Conservation (phyloP, 2,888 invertebrate genomes). For the Lithophane ornitopus region DNA sequence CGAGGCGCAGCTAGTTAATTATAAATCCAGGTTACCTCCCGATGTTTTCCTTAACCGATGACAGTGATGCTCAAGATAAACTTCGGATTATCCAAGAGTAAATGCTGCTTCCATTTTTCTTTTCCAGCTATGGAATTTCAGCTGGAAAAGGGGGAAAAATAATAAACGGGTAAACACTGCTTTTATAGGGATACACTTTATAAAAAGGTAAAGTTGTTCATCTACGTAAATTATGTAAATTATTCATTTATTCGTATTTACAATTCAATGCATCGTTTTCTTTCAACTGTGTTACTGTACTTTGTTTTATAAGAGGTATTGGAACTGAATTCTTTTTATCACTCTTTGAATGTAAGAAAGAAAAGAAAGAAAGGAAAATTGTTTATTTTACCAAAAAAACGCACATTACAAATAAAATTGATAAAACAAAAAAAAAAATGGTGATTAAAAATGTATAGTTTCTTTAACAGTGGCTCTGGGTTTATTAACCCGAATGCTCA, state of each 20-base stretch:
- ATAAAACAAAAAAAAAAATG: no score
- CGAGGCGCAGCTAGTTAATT: no score
- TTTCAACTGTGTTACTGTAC: constrained; percentile 17
- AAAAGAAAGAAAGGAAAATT: no score
- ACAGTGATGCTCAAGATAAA: not conserved
- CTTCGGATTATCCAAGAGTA: not conserved
- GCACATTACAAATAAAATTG: no score
- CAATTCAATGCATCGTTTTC: constrained; percentile 61
- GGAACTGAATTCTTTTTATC: not conserved
- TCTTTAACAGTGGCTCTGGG: no score
- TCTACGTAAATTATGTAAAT: constrained; percentile 59
- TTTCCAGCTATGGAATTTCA: not conserved
- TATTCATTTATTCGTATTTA: constrained; percentile 69
- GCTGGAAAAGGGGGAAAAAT: constrained; percentile 5
- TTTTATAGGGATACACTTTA: constrained; percentile 33
- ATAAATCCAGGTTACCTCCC: not conserved
- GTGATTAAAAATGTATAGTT: not conserved
- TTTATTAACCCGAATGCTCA: no score
- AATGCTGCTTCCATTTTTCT: not conserved
- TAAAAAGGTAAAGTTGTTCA: constrained; percentile 25
- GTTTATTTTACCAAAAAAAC: no score
- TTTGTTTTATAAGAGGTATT: constrained; percentile 24
- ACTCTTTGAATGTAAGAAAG: not conserved
- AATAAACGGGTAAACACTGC: constrained; percentile 8
- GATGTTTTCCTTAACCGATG: not conserved